phyloP scores from a whole-genome alignment of 2,888 invertebrate species.

The Aphrophora alni region DNA sequence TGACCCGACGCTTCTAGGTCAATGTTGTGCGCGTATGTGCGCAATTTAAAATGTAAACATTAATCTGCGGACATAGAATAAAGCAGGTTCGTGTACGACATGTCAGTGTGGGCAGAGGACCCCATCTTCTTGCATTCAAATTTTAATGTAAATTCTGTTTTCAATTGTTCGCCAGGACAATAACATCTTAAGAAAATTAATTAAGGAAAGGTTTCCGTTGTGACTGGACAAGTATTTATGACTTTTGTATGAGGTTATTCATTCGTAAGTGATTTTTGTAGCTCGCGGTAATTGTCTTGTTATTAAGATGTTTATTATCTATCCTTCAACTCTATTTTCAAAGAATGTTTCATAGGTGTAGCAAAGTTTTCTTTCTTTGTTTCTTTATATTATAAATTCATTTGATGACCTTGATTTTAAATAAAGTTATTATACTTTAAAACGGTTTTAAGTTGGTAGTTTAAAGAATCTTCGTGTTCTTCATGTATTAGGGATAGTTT shows the following conservation, averaged over 20 bases:
- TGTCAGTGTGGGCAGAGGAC: neutral
- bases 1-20: neutral
- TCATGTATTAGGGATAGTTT: too few species aligned
- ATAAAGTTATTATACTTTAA: too few species aligned
- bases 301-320: neutral
- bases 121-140: neutral
- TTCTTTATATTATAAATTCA: too few species aligned
- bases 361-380: too few species aligned
- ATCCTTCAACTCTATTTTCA: too few species aligned
- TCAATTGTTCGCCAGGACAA: neutral
- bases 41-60: neutral
- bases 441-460: too few species aligned
- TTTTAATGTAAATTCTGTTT: neutral
- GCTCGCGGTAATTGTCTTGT: neutral
- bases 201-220: neutral
- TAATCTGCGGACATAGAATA: neutral
- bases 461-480: too few species aligned
- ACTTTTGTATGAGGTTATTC: neutral
- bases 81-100: neutral
- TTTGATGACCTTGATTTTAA: too few species aligned
- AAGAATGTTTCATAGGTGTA: too few species aligned
- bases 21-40: neutral
- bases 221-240: neutral
- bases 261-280: neutral
- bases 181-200: neutral